phyloP scores from a whole-genome alignment of 2,113 vertebrate genomes.

The Tinamus guttatus region DNA sequence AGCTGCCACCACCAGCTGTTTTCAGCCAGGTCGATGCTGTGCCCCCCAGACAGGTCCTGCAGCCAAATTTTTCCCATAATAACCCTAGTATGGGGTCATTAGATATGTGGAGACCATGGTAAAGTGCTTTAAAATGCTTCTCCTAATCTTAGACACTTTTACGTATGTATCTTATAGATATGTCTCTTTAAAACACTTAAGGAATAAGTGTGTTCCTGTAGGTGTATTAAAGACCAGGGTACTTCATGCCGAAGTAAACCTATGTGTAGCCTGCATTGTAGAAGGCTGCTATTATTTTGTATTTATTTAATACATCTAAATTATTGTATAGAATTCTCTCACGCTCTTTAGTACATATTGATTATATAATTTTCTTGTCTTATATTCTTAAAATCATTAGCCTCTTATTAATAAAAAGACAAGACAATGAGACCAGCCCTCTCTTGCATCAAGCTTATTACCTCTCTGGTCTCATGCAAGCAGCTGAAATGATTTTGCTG shows the following conservation, averaged over 20 bases:
- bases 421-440: background rate
- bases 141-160: conserved; percentile 78
- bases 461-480: background rate
- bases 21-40: conserved; percentile 24
- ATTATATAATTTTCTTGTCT: conserved; percentile 39
- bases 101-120: conserved; percentile 93
- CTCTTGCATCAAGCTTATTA: background rate
- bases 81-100: conserved; percentile 76
- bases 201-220: conserved; percentile 84
- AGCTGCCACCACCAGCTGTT: background rate
- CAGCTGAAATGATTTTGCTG: background rate
- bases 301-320: conserved; percentile 91
- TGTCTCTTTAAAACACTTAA: conserved; percentile 86
- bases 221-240: conserved; percentile 86
- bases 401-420: conserved; percentile 75
- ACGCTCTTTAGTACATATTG: conserved; percentile 46
- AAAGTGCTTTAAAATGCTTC: conserved; percentile 57
- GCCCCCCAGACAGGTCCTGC: conserved; percentile 58
- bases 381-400: conserved; percentile 77
- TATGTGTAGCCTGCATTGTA: conserved; percentile 91
- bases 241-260: conserved; percentile 88
- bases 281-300: conserved; percentile 88
- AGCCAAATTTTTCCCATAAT: conserved; percentile 70
- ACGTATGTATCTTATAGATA: conserved; percentile 96
- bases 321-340: conserved; percentile 79